These are phyloP conservation scores for Pristionchus fissidentatus DNA, from an alignment of 2,888 invertebrate species.

Conservation along the genomic window DNA sequence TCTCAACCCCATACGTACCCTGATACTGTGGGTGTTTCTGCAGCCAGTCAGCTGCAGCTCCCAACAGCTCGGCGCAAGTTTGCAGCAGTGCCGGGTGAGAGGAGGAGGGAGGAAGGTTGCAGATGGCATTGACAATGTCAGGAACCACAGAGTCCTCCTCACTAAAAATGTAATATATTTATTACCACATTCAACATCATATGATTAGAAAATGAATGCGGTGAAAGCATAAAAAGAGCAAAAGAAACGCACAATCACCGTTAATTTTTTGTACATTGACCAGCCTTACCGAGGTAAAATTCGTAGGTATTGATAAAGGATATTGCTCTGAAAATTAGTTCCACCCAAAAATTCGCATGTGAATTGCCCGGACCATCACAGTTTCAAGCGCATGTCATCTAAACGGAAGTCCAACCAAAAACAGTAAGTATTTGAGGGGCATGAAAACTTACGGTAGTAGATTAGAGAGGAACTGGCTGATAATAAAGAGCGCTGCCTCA, in stretches of 20 bases:
- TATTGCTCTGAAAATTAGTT: no score
- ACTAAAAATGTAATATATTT: constrained; percentile 78
- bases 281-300: no score
- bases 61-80: constrained; percentile 84
- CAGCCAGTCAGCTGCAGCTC: constrained; percentile 89
- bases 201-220: neutral
- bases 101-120: constrained; percentile 84
- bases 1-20: no score
- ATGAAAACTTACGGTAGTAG: constrained; percentile 87
- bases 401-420: constrained; percentile 10
- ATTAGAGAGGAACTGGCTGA: constrained; percentile 85
- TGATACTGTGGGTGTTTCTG: constrained; percentile 87
- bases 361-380: no score
- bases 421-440: constrained; percentile 42
- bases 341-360: no score
- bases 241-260: no score
- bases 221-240: no score
- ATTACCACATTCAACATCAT: neutral
- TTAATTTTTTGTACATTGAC: no score
- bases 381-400: neutral
- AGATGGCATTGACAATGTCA: constrained; percentile 91
- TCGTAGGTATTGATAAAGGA: no score
- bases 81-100: constrained; percentile 88
- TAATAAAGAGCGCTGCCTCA: constrained; percentile 93
- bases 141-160: constrained; percentile 93